phyloP scores from a whole-genome alignment of 2,797 vertebrate genomes.

The Phataginus tricuspis region DNA sequence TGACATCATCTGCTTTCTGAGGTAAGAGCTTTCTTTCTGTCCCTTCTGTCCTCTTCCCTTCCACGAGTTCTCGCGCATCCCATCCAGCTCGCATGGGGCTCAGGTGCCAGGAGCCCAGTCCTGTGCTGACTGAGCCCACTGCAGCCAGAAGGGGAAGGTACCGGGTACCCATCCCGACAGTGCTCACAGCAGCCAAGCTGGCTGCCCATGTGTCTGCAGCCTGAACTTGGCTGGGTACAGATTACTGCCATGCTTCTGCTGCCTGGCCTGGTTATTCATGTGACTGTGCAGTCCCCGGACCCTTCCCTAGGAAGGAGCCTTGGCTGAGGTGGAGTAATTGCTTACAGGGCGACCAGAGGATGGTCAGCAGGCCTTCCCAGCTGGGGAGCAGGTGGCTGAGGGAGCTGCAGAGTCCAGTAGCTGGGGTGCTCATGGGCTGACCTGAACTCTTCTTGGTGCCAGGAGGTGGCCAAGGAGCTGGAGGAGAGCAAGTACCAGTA shows the following conservation, averaged over 20 bases:
- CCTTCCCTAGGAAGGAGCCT: background rate
- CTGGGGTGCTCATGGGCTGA: slow-evolving; percentile 22
- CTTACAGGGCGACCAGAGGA: background rate
- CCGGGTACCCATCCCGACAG: background rate
- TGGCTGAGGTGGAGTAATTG: background rate
- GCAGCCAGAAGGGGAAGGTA: background rate
- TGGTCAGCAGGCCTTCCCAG: background rate
- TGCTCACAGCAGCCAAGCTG: background rate
- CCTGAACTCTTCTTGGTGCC: slow-evolving; percentile 56
- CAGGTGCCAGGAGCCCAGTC: background rate
- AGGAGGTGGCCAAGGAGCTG: slow-evolving; percentile 95
- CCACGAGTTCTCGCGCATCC: background rate
- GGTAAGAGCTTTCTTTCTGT: background rate
- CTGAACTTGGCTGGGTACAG: background rate
- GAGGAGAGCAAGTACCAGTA: slow-evolving; percentile 98
- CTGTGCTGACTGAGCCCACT: background rate
- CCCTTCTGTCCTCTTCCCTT: background rate
- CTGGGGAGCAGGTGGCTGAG: background rate
- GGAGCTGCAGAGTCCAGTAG: background rate
- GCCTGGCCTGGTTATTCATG: background rate
- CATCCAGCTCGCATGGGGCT: background rate
- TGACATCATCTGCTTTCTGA: background rate
- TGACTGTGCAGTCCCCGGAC: background rate
- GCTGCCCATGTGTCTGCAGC: background rate
- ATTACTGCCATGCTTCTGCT: background rate